A percentile compares a stretch with the other conserved stretches of the same genome.
Conservation (phyloP, 2,888 invertebrate species). For the Phortica okadai region DNA sequence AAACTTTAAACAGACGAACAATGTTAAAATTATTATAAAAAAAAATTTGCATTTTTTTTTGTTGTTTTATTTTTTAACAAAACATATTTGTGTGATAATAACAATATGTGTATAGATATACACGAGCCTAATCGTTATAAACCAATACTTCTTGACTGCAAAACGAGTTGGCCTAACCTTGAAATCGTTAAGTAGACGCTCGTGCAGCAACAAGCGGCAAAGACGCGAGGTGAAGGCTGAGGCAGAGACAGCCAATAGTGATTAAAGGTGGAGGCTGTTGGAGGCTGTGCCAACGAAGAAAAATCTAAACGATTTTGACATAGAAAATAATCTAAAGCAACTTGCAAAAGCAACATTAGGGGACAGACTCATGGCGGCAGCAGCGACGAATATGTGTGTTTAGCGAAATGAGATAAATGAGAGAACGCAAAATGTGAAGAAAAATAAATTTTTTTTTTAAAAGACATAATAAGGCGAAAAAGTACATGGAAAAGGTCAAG, state of each 20-base stretch:
- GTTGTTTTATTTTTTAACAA: neutral
- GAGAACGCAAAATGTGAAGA: too few species aligned
- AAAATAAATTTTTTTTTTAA: too few species aligned
- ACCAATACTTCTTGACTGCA: neutral
- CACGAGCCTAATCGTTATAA: neutral
- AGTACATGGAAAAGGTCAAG: neutral
- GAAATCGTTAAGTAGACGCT: constrained; percentile 10
- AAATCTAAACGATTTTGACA: constrained; percentile 31
- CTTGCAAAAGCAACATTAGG: neutral
- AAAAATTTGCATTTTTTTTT: too few species aligned
- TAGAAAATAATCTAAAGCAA: neutral
- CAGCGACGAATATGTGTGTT: neutral
- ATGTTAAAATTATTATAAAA: too few species aligned
- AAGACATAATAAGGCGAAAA: neutral
- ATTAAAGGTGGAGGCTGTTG: neutral
- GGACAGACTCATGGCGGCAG: neutral
- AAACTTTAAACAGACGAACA: too few species aligned
- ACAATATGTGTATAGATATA: neutral
- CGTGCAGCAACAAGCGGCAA: neutral
- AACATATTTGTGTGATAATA: neutral
- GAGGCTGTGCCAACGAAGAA: neutral
- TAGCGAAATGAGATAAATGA: too few species aligned
- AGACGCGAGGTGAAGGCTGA: constrained; percentile 5
- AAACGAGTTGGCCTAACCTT: constrained; percentile 12
- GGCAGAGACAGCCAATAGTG: neutral